Evolutionary conservation across 2,113 vertebrate genomes (phyloP), one percentile per base, ranked within the genome.

Genomic region (Podiceps cristatus): DNA sequence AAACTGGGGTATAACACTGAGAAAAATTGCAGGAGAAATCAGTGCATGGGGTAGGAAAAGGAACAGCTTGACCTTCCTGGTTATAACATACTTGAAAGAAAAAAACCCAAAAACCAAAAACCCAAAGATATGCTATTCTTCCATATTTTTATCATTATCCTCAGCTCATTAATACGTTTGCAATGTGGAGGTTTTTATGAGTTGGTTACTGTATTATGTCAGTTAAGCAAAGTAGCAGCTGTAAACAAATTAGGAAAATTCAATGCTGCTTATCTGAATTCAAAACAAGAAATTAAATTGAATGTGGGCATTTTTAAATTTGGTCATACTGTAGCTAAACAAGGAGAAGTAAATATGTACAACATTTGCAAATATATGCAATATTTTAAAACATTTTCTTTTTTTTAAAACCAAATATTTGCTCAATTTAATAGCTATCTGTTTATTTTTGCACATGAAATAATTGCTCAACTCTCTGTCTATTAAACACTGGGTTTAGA

Each of bases 221-320:
- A n/a, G 33, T 90, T 90, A 87, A 95, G 71, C 31, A 93, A 90
- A 77, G 28, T 6, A 81, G 79, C 50, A 79, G 69, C 24, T 84
- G 37, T 83, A 97, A 98, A 96, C 62, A 96, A 97, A 97, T 97
- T 94, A 96, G 84, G 45, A 93, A 97, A 94, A 80, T 56, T 82
- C 78, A 73, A 18, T 9, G 11, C 45, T 97, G 76, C 64, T 96
- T 94, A 93, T 97, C 94, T 93, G 64, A 72, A 97, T 96, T 91
- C 64, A 96, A 94, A 96, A 47, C 71, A 96, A 92, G 53, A 82
- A 79, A 93, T 97, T 85, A 95, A 97, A 84, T 69, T 89, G 76
- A 91, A 75, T 88, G 47, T 72, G 50, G 72, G 50, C 59, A 96
- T 91, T 87, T 80, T 98, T 85, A 90, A 96, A 87, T 94, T 94